These are phyloP conservation scores for Hirtodrosophila cameraria DNA, from an alignment of 2,888 invertebrate species.

Conservation along the genomic window DNA sequence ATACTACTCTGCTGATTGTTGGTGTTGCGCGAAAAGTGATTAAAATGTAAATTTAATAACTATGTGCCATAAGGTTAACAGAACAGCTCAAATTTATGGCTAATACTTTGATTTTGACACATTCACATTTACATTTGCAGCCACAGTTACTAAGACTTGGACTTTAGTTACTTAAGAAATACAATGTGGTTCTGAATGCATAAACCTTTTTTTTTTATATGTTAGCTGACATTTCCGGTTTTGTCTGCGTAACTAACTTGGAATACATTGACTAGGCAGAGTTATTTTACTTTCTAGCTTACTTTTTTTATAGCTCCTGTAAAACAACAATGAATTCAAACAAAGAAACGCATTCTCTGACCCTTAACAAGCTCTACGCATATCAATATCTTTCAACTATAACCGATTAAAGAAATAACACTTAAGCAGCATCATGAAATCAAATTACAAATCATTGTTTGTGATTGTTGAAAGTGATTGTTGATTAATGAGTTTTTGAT, in stretches of 20 bases:
- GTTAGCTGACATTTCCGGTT: conserved; percentile 43
- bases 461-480: conserved; percentile 30
- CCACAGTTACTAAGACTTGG: not conserved
- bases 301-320: too few relatives aligned
- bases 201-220: not conserved
- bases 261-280: conserved; percentile 15
- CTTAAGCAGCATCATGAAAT: conserved; percentile 9
- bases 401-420: conserved; percentile 20
- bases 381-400: not conserved
- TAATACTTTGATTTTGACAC: conserved; percentile 50
- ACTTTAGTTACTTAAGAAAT: not conserved
- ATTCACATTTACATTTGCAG: conserved; percentile 30
- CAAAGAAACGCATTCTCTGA: too few relatives aligned
- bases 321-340: too few relatives aligned
- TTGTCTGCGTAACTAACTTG: not conserved
- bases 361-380: too few relatives aligned
- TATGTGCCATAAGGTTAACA: conserved; percentile 30
- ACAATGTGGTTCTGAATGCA: too few relatives aligned
- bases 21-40: conserved; percentile 51
- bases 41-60: conserved; percentile 76
- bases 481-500: conserved; percentile 56
- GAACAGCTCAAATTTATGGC: conserved; percentile 60
- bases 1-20: conserved; percentile 1
- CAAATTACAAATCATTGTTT: conserved; percentile 13
- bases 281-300: not conserved